A percentile compares a stretch with the other conserved stretches of the same genome.
Conservation (phyloP, 2,113 vertebrate genomes). For the Bungarus multicinctus region DNA sequence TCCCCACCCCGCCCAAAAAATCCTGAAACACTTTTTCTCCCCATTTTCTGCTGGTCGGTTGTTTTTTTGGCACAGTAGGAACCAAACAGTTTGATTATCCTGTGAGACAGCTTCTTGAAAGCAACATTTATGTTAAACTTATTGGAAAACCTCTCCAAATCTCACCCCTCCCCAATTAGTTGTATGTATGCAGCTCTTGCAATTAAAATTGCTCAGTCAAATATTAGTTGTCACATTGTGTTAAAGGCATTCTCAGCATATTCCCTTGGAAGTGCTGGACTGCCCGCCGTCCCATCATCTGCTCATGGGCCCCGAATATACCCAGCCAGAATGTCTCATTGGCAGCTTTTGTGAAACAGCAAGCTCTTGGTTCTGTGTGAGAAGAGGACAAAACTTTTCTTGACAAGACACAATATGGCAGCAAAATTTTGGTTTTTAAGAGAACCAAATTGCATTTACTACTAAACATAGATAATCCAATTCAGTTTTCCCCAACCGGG, state of each 20-base stretch:
- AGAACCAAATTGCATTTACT: neutral
- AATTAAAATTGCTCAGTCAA: conserved; percentile 80
- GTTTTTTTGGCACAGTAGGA: neutral
- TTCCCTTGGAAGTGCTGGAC: conserved; percentile 71
- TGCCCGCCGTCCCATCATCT: conserved; percentile 76
- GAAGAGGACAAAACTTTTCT: conserved; percentile 40
- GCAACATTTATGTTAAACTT: neutral
- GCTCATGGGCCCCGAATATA: conserved; percentile 65
- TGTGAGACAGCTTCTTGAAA: neutral
- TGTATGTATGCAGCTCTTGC: conserved; percentile 56
- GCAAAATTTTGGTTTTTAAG: neutral
- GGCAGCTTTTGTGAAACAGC: conserved; percentile 63
- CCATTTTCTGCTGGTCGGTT: neutral
- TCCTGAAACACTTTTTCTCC: too few species aligned
- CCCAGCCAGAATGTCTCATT: conserved; percentile 65
- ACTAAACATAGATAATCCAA: neutral
- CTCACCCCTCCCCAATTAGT: neutral
- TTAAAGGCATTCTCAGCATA: conserved; percentile 76
- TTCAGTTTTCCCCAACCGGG: neutral
- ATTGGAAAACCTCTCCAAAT: neutral
- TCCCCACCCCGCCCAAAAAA: neutral
- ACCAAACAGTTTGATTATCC: neutral
- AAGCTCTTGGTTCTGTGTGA: conserved; percentile 53
- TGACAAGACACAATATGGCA: conserved; percentile 18
- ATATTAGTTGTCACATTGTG: conserved; percentile 82